A percentile compares a stretch with the other conserved stretches of the same genome.
Conservation (phyloP, 2,797 vertebrate genomes). For the Eidolon dupreanum region DNA sequence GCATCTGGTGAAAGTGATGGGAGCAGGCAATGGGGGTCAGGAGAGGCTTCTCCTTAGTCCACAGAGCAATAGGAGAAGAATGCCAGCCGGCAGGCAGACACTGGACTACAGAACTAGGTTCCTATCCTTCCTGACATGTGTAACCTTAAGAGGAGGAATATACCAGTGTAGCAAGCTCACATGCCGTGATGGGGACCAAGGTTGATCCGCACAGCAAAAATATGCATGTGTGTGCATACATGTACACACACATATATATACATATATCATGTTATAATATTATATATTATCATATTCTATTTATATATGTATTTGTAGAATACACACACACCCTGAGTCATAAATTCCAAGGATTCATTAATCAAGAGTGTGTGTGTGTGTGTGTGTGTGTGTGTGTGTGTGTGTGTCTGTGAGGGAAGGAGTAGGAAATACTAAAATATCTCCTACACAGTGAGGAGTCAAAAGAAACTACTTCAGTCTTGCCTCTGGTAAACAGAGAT, state of each 20-base stretch:
- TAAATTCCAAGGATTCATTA: background rate
- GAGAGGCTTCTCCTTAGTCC: background rate
- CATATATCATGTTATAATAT: background rate
- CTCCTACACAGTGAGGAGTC: background rate
- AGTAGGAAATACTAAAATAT: background rate
- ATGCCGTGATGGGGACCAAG: no score
- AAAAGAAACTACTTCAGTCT: background rate
- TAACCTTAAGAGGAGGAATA: background rate
- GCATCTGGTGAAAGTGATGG: background rate
- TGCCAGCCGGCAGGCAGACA: background rate
- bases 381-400: background rate
- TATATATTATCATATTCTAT: background rate
- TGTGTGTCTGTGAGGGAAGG: background rate
- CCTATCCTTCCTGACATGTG: background rate
- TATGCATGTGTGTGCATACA: accelerated
- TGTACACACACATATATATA: background rate
- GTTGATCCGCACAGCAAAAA: background rate
- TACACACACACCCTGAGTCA: background rate
- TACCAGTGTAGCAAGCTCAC: accelerated
- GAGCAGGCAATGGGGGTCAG: accelerated
- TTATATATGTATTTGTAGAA: background rate
- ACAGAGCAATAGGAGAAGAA: background rate
- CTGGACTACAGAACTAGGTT: no score
- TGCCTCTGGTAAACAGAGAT: background rate
- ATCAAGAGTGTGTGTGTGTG: background rate